Evolutionary conservation across 2,113 vertebrate genomes (phyloP).

Genomic region (Opisthocomus hoazin): DNA sequence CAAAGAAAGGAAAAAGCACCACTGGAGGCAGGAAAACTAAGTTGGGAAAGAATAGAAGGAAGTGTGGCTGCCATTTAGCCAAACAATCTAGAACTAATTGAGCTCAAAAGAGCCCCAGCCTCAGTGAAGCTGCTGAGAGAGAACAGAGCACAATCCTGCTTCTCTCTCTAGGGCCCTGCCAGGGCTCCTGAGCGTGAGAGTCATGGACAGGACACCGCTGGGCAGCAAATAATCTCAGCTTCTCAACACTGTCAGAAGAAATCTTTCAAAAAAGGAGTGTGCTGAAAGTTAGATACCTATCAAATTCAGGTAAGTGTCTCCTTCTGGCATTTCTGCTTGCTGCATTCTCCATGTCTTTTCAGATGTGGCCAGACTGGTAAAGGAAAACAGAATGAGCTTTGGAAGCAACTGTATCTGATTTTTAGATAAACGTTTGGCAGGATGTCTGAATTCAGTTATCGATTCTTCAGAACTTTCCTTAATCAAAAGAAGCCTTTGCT

Average conservation of each 20-base stretch:
- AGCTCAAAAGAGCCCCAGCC: conserved; percentile 57
- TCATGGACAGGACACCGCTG: background rate
- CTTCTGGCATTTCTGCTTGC: background rate
- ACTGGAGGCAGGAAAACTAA: conserved; percentile 92
- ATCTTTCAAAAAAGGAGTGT: background rate
- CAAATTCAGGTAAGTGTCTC: conserved; percentile 49
- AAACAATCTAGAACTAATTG: conserved; percentile 84
- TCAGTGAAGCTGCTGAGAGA: conserved; percentile 18
- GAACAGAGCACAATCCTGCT: conserved; percentile 27
- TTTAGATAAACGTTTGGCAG: background rate
- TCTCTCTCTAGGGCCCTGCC: background rate
- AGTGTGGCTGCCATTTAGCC: conserved; percentile 84
- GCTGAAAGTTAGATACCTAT: background rate
- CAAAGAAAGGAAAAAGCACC: conserved; percentile 76
- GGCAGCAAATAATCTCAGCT: background rate
- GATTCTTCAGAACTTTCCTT: background rate
- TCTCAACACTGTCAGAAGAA: background rate
- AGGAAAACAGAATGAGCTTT: background rate
- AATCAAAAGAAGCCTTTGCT: background rate
- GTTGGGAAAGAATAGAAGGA: conserved; percentile 97
- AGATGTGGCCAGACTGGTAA: background rate
- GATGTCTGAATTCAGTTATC: background rate
- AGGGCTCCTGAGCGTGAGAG: background rate
- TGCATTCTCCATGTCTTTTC: background rate
- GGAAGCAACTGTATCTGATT: background rate